phyloP scores from a whole-genome alignment of 53 echinoderm and acorn worm species.

The Arbacia lixula region DNA sequence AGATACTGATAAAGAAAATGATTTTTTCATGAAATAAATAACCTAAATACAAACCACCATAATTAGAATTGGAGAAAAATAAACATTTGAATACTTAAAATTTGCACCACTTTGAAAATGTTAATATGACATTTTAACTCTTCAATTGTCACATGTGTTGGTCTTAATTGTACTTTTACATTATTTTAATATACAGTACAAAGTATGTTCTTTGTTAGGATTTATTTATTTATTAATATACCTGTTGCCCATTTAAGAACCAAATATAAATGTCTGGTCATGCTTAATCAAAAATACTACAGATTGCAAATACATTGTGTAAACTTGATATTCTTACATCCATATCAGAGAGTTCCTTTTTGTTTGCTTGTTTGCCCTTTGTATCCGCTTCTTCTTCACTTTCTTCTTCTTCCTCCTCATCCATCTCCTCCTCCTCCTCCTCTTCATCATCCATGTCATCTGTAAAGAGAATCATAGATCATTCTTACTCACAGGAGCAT shows the following conservation, averaged over 20 bases:
- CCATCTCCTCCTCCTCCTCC: slow-evolving; percentile 2
- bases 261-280: neutral
- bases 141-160: no score
- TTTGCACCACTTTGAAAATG: no score
- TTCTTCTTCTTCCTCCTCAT: slow-evolving; percentile 9
- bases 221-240: no score
- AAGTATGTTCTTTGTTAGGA: no score
- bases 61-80: no score
- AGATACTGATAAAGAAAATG: slow-evolving; percentile 24
- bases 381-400: slow-evolving; percentile 20
- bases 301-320: neutral
- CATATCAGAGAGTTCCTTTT: slow-evolving; percentile 74
- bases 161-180: no score
- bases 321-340: slow-evolving; percentile 74
- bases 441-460: slow-evolving; percentile 17
- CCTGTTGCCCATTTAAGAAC: no score
- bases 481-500: no score
- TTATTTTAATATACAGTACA: no score
- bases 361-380: slow-evolving; percentile 61
- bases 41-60: neutral
- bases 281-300: neutral
- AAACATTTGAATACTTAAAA: no score
- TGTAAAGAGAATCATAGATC: no score
- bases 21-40: neutral
- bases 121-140: no score